phyloP scores from a whole-genome alignment of 2,113 vertebrate genomes.

The Ptilorrhoa leucosticta region DNA sequence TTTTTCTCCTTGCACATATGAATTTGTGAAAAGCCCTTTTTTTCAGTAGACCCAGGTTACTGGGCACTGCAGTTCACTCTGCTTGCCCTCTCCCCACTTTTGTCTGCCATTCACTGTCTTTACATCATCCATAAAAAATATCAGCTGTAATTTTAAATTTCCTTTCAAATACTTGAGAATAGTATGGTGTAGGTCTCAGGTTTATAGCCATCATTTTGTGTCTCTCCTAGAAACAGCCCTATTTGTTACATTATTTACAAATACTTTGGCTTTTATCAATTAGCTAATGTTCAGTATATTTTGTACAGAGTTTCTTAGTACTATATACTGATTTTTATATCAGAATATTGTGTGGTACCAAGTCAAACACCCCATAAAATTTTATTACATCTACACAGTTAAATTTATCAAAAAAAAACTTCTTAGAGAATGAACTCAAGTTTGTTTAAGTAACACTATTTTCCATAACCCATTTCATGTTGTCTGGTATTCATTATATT shows the following conservation, averaged over 20 bases:
- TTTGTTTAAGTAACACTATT: constrained; percentile 41
- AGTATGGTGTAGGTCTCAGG: not conserved
- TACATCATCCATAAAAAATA: not conserved
- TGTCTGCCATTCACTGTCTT: not conserved
- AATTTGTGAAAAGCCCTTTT: not conserved
- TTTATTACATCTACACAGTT: constrained; percentile 22
- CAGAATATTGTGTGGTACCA: constrained; percentile 35
- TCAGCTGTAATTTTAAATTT: not conserved
- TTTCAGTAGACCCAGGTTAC: not conserved
- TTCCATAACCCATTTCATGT: constrained; percentile 30
- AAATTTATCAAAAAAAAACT: constrained; percentile 19
- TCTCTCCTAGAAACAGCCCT: not conserved
- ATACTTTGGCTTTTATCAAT: not conserved
- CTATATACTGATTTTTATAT: not conserved
- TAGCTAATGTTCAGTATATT: not conserved
- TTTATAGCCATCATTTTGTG: not conserved
- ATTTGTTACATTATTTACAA: not conserved
- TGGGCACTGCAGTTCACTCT: not conserved
- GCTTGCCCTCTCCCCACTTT: not conserved
- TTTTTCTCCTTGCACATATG: not conserved
- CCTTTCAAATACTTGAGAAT: not conserved
- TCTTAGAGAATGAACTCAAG: constrained; percentile 11
- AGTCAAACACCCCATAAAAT: constrained; percentile 42
- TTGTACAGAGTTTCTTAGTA: not conserved
- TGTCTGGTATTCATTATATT: constrained; percentile 52